A percentile compares a stretch with the other conserved stretches of the same genome.
phyloP scores from a whole-genome alignment of 2,888 invertebrate genomes.

The Ceramica pisi region DNA sequence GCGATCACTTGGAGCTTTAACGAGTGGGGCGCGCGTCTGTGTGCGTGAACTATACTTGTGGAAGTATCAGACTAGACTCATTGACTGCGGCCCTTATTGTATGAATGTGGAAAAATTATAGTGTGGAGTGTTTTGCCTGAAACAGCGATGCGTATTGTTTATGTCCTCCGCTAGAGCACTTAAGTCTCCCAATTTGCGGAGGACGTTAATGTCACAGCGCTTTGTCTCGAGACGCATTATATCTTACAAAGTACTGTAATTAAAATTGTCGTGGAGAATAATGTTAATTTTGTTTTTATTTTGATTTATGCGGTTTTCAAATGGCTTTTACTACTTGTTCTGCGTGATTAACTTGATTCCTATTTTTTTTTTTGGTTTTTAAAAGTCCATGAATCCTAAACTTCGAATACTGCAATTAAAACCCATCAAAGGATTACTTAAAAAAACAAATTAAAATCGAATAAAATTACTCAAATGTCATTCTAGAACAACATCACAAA shows the following conservation, averaged over 20 bases:
- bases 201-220: conserved; percentile 83
- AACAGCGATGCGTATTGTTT: conserved; percentile 88
- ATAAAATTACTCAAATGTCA: conserved; percentile 20
- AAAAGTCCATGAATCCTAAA: neutral
- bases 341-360: conserved; percentile 7
- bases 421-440: neutral
- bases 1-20: conserved; percentile 87
- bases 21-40: conserved; percentile 86
- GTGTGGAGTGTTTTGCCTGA: conserved; percentile 89
- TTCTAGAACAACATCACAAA: conserved; percentile 15
- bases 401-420: neutral
- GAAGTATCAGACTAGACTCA: conserved; percentile 90
- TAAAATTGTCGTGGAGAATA: conserved; percentile 78
- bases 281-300: conserved; percentile 70
- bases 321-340: conserved; percentile 9
- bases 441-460: neutral
- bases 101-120: conserved; percentile 91
- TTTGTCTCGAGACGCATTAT: conserved; percentile 86
- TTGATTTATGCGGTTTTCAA: conserved; percentile 38
- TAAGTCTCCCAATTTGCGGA: conserved; percentile 87
- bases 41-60: conserved; percentile 87
- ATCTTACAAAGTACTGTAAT: conserved; percentile 85
- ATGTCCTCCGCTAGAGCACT: conserved; percentile 84
- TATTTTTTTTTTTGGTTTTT: neutral
- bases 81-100: conserved; percentile 91